Conservation (phyloP, 2,888 invertebrate species). For the Theretra japonica region DNA sequence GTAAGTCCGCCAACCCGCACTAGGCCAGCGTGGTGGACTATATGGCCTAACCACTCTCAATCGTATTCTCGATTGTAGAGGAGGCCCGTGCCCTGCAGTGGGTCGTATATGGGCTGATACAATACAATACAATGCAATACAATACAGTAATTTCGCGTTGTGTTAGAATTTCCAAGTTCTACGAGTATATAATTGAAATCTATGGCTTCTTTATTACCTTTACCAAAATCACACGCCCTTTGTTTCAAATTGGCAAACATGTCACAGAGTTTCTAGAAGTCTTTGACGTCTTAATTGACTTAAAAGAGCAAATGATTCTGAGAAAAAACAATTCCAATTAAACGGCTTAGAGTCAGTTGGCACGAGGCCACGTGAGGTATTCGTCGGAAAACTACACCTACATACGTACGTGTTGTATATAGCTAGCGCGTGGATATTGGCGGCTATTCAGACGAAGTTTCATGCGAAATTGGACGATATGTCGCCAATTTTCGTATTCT, state of each 20-base stretch:
- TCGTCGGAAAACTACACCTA: background rate
- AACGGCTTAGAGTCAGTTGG: background rate
- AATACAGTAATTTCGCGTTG: too few relatives aligned
- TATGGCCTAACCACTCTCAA: too few relatives aligned
- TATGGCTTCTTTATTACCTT: too few relatives aligned
- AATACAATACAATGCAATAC: too few relatives aligned
- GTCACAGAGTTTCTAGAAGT: background rate
- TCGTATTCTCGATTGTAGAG: too few relatives aligned
- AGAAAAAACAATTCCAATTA: slow-evolving; percentile 13
- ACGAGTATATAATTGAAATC: too few relatives aligned
- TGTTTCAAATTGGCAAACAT: background rate
- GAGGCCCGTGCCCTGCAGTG: too few relatives aligned
- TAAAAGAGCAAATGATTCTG: background rate
- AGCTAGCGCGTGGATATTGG: background rate
- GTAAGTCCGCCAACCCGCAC: too few relatives aligned
- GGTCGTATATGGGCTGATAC: too few relatives aligned
- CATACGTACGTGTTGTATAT: background rate
- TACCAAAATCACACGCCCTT: too few relatives aligned
- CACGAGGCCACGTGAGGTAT: background rate
- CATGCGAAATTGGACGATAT: background rate
- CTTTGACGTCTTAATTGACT: background rate
- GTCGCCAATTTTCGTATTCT: background rate
- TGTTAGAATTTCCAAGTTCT: too few relatives aligned
- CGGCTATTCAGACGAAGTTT: background rate
- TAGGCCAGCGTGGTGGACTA: too few relatives aligned